These are phyloP conservation scores for Pseudobourletiella spinata DNA, from an alignment of 1,140 invertebrate genomes.

Conservation along the genomic window DNA sequence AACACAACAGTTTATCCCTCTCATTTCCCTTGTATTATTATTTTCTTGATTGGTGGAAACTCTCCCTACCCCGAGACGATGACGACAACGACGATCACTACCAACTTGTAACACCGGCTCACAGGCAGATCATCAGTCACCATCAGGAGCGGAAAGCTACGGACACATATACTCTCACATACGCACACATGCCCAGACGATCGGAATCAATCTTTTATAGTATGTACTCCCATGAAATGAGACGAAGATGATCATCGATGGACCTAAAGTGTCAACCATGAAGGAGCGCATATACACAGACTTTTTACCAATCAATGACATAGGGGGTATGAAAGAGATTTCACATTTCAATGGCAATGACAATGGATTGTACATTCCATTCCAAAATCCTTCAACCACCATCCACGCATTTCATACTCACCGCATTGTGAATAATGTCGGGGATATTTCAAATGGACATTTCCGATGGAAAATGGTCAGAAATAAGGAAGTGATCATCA, in stretches of 20 bases:
- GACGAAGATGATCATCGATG: background rate
- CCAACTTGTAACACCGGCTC: no score
- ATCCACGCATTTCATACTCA: no score
- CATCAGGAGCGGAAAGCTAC: background rate
- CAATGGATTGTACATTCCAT: background rate
- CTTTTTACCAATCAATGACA: slow-evolving; percentile 5
- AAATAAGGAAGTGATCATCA: no score
- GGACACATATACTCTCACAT: background rate
- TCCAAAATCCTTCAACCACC: no score
- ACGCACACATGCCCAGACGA: background rate
- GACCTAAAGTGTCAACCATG: slow-evolving; percentile 3
- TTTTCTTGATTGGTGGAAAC: background rate
- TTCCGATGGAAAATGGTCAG: no score
- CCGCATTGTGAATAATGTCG: no score
- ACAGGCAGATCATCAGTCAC: slow-evolving; percentile 5
- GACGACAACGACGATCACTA: no score
- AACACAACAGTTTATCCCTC: no score
- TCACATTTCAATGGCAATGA: background rate
- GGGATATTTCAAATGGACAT: no score
- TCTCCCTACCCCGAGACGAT: no score
- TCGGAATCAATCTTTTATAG: no score
- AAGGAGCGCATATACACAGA: background rate
- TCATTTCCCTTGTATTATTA: slow-evolving; percentile 1
- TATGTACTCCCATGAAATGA: background rate
- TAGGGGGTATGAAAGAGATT: background rate